phyloP scores from a whole-genome alignment of 2,888 invertebrate species.

The Hyles lineata region DNA sequence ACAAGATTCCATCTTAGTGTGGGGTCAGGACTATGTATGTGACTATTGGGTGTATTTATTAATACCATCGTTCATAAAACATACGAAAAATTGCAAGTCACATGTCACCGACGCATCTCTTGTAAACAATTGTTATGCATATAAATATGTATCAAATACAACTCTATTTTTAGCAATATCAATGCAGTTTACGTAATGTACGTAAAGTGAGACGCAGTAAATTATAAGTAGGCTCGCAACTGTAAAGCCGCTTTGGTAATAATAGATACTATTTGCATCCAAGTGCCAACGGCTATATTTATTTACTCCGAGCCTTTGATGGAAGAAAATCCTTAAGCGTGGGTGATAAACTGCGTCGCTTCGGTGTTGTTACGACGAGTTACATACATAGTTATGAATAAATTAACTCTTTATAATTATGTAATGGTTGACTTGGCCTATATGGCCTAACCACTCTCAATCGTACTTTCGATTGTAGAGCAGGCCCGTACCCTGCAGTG shows the following conservation, averaged over 20 bases:
- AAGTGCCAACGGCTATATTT: background rate
- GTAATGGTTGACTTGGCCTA: too few species aligned
- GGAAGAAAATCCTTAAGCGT: background rate
- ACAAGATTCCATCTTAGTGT: too few species aligned
- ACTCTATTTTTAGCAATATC: background rate
- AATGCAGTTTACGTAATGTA: background rate
- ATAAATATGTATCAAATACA: background rate
- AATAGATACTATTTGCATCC: background rate
- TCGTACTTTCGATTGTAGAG: too few species aligned
- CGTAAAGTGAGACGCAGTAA: background rate
- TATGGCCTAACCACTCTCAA: too few species aligned
- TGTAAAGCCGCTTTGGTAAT: slow-evolving; percentile 2
- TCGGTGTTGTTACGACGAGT: background rate
- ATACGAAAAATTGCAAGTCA: too few species aligned
- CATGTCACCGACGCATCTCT: too few species aligned
- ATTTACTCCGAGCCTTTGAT: background rate
- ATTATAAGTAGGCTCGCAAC: slow-evolving; percentile 1
- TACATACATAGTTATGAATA: background rate
- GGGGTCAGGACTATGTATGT: too few species aligned
- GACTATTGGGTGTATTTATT: too few species aligned
- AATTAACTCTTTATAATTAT: too few species aligned
- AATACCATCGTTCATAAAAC: too few species aligned
- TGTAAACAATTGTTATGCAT: too few species aligned
- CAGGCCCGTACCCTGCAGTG: too few species aligned
- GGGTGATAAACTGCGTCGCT: background rate